Conservation (phyloP, 2,888 invertebrate species). For the Magallana nippona region DNA sequence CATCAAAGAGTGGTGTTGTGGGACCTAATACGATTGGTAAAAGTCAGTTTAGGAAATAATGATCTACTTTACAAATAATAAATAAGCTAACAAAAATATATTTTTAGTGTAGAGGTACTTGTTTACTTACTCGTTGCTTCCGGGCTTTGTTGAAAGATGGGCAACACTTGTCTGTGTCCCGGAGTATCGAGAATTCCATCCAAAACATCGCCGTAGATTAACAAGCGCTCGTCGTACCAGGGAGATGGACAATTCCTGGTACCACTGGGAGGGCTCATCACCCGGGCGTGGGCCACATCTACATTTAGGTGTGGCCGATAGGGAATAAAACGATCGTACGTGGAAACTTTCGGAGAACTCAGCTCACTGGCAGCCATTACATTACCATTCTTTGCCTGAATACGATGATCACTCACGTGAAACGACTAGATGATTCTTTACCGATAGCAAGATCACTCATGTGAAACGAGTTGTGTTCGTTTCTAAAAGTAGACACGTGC, state of each 20-base stretch:
- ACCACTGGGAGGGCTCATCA: conserved; percentile 45
- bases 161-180: conserved; percentile 55
- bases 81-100: no score
- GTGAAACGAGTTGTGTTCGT: no score
- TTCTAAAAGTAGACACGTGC: no score
- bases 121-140: conserved; percentile 44
- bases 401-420: not conserved
- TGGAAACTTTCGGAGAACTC: conserved; percentile 16
- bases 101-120: no score
- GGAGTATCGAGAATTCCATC: conserved; percentile 53
- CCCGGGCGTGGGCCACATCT: conserved; percentile 59
- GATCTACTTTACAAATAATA: not conserved
- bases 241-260: conserved; percentile 40
- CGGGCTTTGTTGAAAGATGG: conserved; percentile 48
- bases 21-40: not conserved
- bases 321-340: conserved; percentile 66
- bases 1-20: not conserved
- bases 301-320: conserved; percentile 63
- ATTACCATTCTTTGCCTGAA: not conserved
- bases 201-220: conserved; percentile 53
- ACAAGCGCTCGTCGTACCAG: conserved; percentile 42
- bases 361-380: conserved; percentile 14
- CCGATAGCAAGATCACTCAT: no score
- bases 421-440: no score
- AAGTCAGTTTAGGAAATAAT: not conserved